Conservation (phyloP, 2,113 vertebrate species). For the Anarrhichthys ocellatus region DNA sequence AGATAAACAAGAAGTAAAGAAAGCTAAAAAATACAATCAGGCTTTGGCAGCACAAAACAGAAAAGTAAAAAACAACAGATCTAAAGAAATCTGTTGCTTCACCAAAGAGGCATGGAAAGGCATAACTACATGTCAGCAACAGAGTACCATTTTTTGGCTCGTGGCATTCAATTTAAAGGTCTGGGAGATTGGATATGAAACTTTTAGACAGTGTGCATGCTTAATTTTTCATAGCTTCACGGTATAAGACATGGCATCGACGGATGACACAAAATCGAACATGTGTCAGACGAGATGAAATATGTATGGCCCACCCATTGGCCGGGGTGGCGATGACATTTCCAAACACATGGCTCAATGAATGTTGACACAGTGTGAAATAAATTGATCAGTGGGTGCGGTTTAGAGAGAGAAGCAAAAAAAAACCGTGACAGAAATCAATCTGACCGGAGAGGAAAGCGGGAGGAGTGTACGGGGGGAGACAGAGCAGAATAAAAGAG, state of each 20-base stretch:
- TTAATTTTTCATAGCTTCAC: constrained; percentile 77
- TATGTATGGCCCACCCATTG: constrained; percentile 81
- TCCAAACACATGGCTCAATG: constrained; percentile 79
- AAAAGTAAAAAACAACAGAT: neutral
- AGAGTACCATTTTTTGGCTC: constrained; percentile 24
- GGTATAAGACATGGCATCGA: constrained; percentile 47
- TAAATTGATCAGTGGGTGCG: constrained; percentile 77
- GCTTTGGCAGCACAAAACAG: neutral
- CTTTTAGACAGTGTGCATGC: constrained; percentile 70
- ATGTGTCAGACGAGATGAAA: constrained; percentile 81
- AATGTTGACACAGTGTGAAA: constrained; percentile 84
- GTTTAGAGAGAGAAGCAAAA: constrained; percentile 32
- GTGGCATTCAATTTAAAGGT: constrained; percentile 50
- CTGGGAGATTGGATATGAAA: constrained; percentile 78
- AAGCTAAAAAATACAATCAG: neutral
- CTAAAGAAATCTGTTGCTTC: neutral
- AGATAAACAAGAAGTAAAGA: neutral
- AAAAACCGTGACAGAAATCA: constrained; percentile 70
- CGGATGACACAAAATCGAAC: constrained; percentile 79
- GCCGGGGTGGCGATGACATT: constrained; percentile 78
- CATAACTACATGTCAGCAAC: constrained; percentile 27
- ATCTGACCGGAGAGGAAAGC: constrained; percentile 70
- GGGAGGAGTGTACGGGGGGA: constrained; percentile 13
- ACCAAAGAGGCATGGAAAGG: constrained; percentile 3
- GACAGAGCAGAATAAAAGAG: constrained; percentile 21